Evolutionary conservation across 2,888 invertebrate genomes (phyloP).

Genomic region (Blastobasis adustella): DNA sequence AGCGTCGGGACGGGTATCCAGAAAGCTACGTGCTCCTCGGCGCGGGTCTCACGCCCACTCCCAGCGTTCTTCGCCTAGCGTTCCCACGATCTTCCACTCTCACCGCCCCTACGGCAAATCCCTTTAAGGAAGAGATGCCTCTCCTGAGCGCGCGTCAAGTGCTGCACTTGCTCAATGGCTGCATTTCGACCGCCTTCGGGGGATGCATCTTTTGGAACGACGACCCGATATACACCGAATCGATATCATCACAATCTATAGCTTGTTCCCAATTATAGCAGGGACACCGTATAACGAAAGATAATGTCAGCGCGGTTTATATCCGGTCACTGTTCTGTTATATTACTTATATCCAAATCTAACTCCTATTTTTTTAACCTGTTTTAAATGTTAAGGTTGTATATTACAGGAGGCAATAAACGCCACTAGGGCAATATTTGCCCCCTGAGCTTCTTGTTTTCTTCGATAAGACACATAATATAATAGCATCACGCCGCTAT

Average conservation of each 20-base stretch:
- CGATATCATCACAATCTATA: background rate
- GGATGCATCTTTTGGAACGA: constrained; percentile 23
- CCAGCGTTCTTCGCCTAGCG: constrained; percentile 61
- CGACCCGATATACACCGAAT: constrained; percentile 25
- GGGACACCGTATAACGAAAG: no score
- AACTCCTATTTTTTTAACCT: constrained; percentile 74
- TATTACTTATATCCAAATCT: constrained; percentile 60
- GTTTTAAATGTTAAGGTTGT: constrained; percentile 69
- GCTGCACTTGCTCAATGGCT: no score
- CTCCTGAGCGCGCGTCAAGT: no score
- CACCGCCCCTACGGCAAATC: constrained; percentile 55
- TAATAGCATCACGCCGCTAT: constrained; percentile 30
- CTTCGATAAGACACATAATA: constrained; percentile 44
- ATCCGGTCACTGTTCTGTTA: constrained; percentile 19
- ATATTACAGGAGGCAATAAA: constrained; percentile 49
- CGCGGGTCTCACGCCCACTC: constrained; percentile 36
- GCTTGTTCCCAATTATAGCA: no score
- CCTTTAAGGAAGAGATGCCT: constrained; percentile 15
- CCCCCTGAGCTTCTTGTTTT: constrained; percentile 72
- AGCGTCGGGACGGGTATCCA: constrained; percentile 20
- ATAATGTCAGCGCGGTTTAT: constrained; percentile 5
- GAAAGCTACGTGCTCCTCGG: constrained; percentile 20
- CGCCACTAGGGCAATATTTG: constrained; percentile 48
- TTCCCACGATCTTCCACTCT: constrained; percentile 64
- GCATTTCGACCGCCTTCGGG: no score